Base-by-base conservation (phyloP, 37 sponge, comb jelly and placozoan genomes). In the Cladorhizidae sp. region DNA sequence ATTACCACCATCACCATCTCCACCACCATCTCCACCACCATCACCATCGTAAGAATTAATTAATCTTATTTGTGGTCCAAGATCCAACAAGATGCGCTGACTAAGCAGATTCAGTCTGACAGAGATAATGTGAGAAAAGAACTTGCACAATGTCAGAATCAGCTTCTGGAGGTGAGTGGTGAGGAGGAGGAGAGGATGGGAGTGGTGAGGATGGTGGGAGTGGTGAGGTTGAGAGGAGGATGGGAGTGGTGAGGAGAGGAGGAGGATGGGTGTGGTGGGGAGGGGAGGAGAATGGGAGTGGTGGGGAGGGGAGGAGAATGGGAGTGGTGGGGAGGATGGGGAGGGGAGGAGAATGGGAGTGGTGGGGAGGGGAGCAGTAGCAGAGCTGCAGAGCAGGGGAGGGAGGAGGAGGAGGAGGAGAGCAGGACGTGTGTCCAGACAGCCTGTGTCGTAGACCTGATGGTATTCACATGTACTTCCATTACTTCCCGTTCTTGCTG, bases 11-110 rank as follows among this genome's bases (percentile, higher is more conserved):
- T 21, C 21, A 18, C 21, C 21, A 18, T 56, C 21, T 21, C 41
- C 35, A 5, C 11, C 35, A 23, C 8, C 35, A 23, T 36, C n/a
- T n/a, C n/a, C n/a, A n/a, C n/a, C n/a, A n/a, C n/a, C n/a, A n/a
- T n/a, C n/a, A n/a, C n/a, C n/a, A 3, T 9, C 41, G 5, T 39
- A 23, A 29, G 23, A 23, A 2, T 36, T 23, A 31, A 40, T 36
- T 35, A 36, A 5, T n/a, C 9, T 8, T 28, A 9, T 45, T 45
- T 45, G 49, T 45, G 5, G 49, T 45, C 49, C 9, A 32, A 78
- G 79, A n/a, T 65, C 18, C 79, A 78, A 64, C 79, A 78, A 78
- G 79, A 78, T 41, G 12, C 52, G 40, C 52, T 78, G 67, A 36
- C 67, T 35, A 78, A 67, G 54, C 79, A 67, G 36, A 37, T 67